Evolutionary conservation across 1,140 invertebrate species (phyloP).

Genomic region (Trichoplusia ni): DNA sequence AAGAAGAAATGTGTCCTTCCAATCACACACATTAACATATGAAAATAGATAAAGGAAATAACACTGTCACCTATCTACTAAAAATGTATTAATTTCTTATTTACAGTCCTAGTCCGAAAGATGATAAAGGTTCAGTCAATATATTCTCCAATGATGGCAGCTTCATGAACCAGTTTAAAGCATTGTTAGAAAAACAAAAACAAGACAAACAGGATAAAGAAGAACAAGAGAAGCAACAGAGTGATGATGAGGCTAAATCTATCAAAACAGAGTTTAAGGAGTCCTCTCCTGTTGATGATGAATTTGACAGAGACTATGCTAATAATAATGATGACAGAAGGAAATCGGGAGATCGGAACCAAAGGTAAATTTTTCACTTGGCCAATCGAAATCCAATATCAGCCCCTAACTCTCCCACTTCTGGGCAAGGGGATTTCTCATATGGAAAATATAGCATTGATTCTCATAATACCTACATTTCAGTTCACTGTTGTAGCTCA

Average conservation of each 20-base stretch:
- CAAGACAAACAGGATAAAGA: conserved; percentile 70
- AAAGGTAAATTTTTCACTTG: no score
- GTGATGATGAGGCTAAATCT: conserved; percentile 33
- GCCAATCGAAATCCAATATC: no score
- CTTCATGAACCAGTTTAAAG: conserved; percentile 89
- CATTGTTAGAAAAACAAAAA: conserved; percentile 70
- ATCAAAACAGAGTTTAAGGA: conserved; percentile 31
- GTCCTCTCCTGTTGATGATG: conserved; percentile 22
- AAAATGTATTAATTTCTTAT: not conserved
- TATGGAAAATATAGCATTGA: no score
- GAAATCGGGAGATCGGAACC: conserved; percentile 38
- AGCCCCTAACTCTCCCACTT: no score
- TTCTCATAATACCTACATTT: no score
- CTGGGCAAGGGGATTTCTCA: no score
- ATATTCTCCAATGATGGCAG: conserved; percentile 91
- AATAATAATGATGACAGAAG: conserved; percentile 36
- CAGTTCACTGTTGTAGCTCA: no score
- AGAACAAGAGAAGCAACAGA: conserved; percentile 51
- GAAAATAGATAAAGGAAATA: no score
- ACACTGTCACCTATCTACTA: no score
- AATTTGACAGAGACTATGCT: conserved; percentile 32
- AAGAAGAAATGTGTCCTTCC: no score
- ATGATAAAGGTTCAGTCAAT: conserved; percentile 78
- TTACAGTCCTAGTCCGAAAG: conserved; percentile 50
- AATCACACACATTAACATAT: no score